Conservation (phyloP, 2,797 vertebrate species). For the Rhadinocentrus ornatus region DNA sequence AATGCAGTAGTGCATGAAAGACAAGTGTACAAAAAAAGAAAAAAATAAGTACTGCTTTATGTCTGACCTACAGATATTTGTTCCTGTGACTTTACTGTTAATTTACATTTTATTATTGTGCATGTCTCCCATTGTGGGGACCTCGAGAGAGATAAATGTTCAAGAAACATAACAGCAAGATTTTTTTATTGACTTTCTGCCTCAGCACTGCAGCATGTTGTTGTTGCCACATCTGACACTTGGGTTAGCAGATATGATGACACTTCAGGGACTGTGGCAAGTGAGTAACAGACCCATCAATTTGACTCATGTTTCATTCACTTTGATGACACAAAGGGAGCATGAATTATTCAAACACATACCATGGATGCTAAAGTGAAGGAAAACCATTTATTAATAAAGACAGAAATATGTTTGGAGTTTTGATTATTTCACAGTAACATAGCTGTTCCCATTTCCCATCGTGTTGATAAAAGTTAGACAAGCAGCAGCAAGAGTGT, state of each 20-base stretch:
- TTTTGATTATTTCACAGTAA: neutral
- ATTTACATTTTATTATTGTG: neutral
- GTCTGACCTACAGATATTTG: neutral
- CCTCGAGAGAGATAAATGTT: slow-evolving; percentile 27
- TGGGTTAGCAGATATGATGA: slow-evolving; percentile 38
- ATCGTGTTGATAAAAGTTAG: neutral
- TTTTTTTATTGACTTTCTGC: slow-evolving; percentile 62
- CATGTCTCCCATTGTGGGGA: neutral
- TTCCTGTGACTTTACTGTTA: neutral
- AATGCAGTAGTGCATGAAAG: neutral
- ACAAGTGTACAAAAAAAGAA: neutral
- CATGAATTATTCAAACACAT: slow-evolving; percentile 70
- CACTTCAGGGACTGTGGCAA: slow-evolving; percentile 32
- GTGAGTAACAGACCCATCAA: slow-evolving; percentile 27
- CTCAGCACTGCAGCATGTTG: slow-evolving; percentile 8
- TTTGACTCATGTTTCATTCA: slow-evolving; percentile 66
- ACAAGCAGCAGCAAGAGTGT: neutral
- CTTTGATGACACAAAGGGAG: slow-evolving; percentile 66
- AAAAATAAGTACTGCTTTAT: neutral
- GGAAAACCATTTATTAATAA: slow-evolving; percentile 2
- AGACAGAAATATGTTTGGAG: neutral
- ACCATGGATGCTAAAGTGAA: slow-evolving; percentile 53
- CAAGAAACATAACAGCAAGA: slow-evolving; percentile 48
- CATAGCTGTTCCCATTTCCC: neutral
- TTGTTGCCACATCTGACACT: slow-evolving; percentile 23